These are phyloP conservation scores for Tamandua tetradactyla DNA, from an alignment of 2,797 vertebrate species.

Conservation along the genomic window DNA sequence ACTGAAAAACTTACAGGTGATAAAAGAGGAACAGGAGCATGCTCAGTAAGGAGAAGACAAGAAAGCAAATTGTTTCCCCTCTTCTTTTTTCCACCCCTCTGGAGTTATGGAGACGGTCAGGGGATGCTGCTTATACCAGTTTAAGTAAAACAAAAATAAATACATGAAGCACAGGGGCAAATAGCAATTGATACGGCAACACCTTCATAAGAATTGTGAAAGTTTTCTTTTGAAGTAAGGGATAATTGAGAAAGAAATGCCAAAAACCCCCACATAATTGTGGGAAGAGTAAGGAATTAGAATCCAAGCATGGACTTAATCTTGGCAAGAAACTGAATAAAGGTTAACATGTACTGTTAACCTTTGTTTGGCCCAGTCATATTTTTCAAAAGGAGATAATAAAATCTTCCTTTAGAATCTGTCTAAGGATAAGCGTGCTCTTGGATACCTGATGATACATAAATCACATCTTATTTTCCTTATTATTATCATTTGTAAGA, in stretches of 20 bases:
- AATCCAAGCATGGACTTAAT: conserved; percentile 51
- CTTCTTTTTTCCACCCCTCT: background rate
- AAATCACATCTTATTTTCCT: conserved; percentile 57
- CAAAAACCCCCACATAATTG: background rate
- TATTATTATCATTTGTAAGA: conserved; percentile 53
- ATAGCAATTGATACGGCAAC: conserved; percentile 66
- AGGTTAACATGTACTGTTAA: conserved; percentile 49
- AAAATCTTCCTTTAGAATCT: conserved; percentile 59
- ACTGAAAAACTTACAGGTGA: background rate
- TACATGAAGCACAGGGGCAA: conserved; percentile 60
- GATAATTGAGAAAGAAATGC: background rate
- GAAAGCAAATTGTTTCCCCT: conserved; percentile 17
- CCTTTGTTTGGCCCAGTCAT: conserved; percentile 61
- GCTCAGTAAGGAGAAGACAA: background rate
- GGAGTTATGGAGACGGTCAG: background rate
- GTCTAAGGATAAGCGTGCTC: conserved; percentile 62
- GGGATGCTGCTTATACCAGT: conserved; percentile 47
- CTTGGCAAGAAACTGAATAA: conserved; percentile 54
- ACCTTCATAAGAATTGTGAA: conserved; percentile 36
- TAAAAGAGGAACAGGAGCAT: background rate
- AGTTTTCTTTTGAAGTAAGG: conserved; percentile 54
- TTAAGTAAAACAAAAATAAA: conserved; percentile 71
- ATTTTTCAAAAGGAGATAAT: conserved; percentile 61
- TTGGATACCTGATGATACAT: conserved; percentile 58
- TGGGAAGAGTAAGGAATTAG: conserved; percentile 27